Evolutionary conservation across 2,797 vertebrate species (phyloP).

Genomic region (Microchirus variegatus): DNA sequence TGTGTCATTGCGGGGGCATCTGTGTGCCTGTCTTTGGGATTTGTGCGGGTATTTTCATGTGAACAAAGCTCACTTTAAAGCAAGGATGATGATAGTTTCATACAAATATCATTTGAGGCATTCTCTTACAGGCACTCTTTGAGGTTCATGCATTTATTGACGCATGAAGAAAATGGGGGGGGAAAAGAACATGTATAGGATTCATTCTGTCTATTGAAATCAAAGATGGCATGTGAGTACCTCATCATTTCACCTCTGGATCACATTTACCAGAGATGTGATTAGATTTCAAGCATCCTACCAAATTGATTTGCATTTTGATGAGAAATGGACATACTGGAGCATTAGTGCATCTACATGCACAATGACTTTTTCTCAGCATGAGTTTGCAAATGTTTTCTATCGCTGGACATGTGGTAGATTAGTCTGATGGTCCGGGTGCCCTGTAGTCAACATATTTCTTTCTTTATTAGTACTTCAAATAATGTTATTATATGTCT

Average conservation of each 20-base stretch:
- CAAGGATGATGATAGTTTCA: neutral
- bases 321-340: conserved; percentile 24
- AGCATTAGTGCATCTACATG: conserved; percentile 10
- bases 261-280: conserved; percentile 10
- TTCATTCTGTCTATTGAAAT: conserved; percentile 6
- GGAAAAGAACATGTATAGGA: neutral
- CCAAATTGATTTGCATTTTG: conserved; percentile 34
- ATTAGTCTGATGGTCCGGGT: neutral
- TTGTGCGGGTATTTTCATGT: neutral
- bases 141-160: neutral
- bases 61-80: neutral
- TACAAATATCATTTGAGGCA: neutral
- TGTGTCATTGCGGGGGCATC: conserved; percentile 19
- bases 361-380: conserved; percentile 7
- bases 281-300: conserved; percentile 21
- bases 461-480: no score
- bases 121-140: neutral
- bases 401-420: neutral
- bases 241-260: conserved; percentile 5
- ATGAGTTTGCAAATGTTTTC: neutral
- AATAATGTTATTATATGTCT: no score
- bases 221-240: neutral
- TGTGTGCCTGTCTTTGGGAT: conserved; percentile 5
- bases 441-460: neutral
- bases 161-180: neutral